Base-by-base conservation (phyloP, 2,797 vertebrate species). In the Sebastiscus tertius region DNA sequence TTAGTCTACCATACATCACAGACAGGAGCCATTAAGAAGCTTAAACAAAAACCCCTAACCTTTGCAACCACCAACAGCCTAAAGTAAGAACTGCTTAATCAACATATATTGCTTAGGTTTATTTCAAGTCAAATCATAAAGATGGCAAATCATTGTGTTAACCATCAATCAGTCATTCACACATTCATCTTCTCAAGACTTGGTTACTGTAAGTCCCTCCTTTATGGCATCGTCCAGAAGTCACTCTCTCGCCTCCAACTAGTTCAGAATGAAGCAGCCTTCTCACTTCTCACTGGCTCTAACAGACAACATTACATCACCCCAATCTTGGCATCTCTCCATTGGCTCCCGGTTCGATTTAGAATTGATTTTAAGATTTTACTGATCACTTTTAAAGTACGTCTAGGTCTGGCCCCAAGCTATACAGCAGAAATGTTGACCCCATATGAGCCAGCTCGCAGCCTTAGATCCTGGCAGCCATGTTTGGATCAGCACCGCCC, bases 21-120 rank as follows among this genome's bases (percentile, higher is more conserved):
- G 24, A 76, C 27, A 1, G 6, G 29, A 70, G 24, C 13, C 36
- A 33, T 9, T n/a, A 6, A 46, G 27, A 60, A 20, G 3, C 3
- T 27, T 62, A 16, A 52, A 49, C 11, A 49, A 83, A 80, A 80
- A 65, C 0, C 8, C 73, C 56, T 63, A 9, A 80, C 67, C 65
- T 74, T 77, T 3, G 83, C 36, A 24, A 54, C 49, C 22, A 33
- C 74, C 5, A 55, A 67, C 20, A 62, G 6, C 7, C 20, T 27
- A 22, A 62, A 74, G 11, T 14, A 24, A 26, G 2, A 75, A 31
- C 12, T 9, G 13, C 49, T 61, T 34, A 14, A 13, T 59, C 36
- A 42, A 18, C 0, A 1, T 34, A 34, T 10, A 56, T 27, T 42
- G 11, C 24, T 27, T 10, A 14, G n/a, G 29, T 14, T 64, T 5